These are phyloP conservation scores for Proisotoma minuta DNA, from an alignment of 2,888 invertebrate species.

Conservation along the genomic window DNA sequence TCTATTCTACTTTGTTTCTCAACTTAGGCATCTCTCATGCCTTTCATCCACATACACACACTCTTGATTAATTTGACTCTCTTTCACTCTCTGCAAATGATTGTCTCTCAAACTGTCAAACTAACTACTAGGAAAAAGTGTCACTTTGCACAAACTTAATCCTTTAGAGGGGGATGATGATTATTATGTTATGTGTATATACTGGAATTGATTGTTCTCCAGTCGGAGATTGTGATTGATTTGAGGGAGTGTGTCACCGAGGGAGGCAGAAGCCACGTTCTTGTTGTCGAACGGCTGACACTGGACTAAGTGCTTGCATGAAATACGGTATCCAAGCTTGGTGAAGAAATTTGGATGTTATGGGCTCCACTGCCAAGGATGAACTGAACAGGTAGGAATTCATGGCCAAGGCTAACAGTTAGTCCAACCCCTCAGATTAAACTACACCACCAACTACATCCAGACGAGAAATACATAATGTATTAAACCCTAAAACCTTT, in stretches of 20 bases:
- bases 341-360: conserved; percentile 25
- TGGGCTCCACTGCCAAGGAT: conserved; percentile 48
- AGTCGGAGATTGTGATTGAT: no score
- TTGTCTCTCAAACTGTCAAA: no score
- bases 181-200: no score
- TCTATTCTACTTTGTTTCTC: neutral
- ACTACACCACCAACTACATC: conserved; percentile 1
- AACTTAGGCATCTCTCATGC: neutral
- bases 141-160: no score
- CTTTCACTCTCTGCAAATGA: conserved; percentile 14
- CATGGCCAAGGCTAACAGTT: conserved; percentile 49
- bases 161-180: no score
- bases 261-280: no score
- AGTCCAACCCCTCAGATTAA: conserved; percentile 39
- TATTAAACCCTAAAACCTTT: neutral
- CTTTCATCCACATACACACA: no score
- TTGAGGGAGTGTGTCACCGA: no score
- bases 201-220: no score
- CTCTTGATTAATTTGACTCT: neutral
- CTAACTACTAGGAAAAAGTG: no score
- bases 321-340: conserved; percentile 4
- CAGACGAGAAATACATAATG: neutral
- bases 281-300: conserved; percentile 8
- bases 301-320: conserved; percentile 6
- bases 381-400: conserved; percentile 48